These are phyloP conservation scores for Lontra canadensis DNA, from an alignment of 2,113 vertebrate species.

Conservation along the genomic window DNA sequence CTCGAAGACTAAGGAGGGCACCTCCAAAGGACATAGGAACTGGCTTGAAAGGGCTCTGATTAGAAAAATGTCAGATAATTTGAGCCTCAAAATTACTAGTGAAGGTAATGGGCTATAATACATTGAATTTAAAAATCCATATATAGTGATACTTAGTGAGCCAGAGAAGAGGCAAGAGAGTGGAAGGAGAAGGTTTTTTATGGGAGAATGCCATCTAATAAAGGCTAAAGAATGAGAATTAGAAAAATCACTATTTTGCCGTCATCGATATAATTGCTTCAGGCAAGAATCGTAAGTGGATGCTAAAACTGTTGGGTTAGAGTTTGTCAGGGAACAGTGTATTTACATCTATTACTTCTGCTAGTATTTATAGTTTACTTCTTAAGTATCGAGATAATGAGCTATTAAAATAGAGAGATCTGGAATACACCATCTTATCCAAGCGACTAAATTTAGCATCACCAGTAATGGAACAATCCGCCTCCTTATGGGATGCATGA, in stretches of 20 bases:
- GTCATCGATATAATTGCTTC: conserved; percentile 1
- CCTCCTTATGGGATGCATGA: neutral
- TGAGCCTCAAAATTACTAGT: conserved; percentile 58
- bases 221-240: conserved; percentile 35
- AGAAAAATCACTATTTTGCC: conserved; percentile 10
- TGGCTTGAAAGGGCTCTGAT: conserved; percentile 50
- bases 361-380: neutral
- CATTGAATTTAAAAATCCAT: conserved; percentile 49
- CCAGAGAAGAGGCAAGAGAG: neutral
- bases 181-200: conserved; percentile 9
- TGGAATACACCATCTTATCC: neutral
- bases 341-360: neutral
- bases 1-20: neutral
- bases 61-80: conserved; percentile 51
- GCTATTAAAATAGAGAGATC: neutral
- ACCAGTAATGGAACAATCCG: neutral
- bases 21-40: conserved; percentile 1
- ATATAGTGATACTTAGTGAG: conserved; percentile 34
- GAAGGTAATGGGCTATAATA: conserved; percentile 59
- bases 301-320: neutral
- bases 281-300: neutral
- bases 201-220: conserved; percentile 35
- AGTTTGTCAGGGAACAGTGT: neutral
- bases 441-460: neutral
- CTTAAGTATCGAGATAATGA: neutral